Evolutionary conservation across 2,113 vertebrate species (phyloP), one percentile per base, ranked within the genome.

Genomic region (Perccottus glenii): DNA sequence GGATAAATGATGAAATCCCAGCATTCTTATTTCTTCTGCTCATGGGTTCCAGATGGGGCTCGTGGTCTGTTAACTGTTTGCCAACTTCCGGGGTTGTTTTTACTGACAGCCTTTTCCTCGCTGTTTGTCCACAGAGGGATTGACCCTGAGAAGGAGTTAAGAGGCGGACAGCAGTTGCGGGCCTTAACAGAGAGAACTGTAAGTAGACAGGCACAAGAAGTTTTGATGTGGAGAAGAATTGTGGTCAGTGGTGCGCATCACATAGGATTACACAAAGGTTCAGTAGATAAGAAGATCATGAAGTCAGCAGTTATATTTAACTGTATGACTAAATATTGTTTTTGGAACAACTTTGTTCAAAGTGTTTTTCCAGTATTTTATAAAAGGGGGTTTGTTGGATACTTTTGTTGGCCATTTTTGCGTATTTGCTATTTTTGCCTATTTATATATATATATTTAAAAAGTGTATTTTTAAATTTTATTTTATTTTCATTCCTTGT

Each of bases 151-250:
- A 36, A 36, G 40, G 67, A 70, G 67, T 38, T 11, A 74, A 60
- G 73, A 16, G 59, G 33, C 82, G 77, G 78, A 60, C 46, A 82
- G 40, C 56, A 73, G 64, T 80, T 82, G 80, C 77, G 86, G 74
- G 79, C 74, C 73, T 67, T 79, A 69, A 60, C 78, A 60, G 71
- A 67, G 66, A 80, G 85, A 84, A 86, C 85, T 88, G 88, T 91
- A 74, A 88, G 90, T 89, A 82, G 74, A 80, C n/a, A 11, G 44
- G 36, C 11, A 16, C 15, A n/a, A 53, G 27, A 36, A 4, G 49
- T 53, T 51, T 72, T 11, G 43, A 27, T 64, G 50, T 61, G 56
- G 27, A 11, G 52, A n/a, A 2, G 6, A 8, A 7, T 14, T 59
- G 19, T 44, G 8, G 33, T 67, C 19, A 32, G 0, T 42, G 50